Evolutionary conservation across 2,888 invertebrate genomes (phyloP).

Genomic region (Colletes collaris): DNA sequence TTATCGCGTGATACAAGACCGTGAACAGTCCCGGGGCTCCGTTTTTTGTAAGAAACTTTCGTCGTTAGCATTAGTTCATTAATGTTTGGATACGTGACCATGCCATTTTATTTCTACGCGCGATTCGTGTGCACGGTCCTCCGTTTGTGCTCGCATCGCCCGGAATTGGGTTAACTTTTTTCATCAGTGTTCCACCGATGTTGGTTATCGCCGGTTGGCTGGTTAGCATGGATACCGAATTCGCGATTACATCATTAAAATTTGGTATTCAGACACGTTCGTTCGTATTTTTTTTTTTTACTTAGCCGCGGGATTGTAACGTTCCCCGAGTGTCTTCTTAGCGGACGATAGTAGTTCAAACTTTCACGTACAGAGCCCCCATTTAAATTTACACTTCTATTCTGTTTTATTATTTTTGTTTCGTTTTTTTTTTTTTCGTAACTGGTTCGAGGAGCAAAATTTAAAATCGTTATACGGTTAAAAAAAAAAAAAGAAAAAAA

Average conservation of each 20-base stretch:
- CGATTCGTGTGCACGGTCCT: slow-evolving; percentile 40
- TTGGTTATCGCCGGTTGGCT: slow-evolving; percentile 26
- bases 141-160: slow-evolving; percentile 46
- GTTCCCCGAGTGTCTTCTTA: too few species aligned
- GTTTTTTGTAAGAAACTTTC: slow-evolving; percentile 45
- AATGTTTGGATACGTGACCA: slow-evolving; percentile 76
- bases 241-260: not conserved
- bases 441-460: not conserved
- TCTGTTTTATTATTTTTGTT: too few species aligned
- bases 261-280: not conserved
- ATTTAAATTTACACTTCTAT: not conserved
- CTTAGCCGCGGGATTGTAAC: not conserved
- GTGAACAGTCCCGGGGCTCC: slow-evolving; percentile 47
- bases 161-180: slow-evolving; percentile 35
- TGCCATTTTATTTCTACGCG: slow-evolving; percentile 56
- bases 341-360: not conserved
- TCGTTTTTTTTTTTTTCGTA: not conserved
- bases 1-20: slow-evolving; percentile 39
- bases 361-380: not conserved
- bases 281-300: not conserved
- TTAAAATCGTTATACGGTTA: slow-evolving; percentile 1
- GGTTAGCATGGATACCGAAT: slow-evolving; percentile 38
- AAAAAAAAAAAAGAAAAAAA: not conserved
- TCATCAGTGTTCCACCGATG: slow-evolving; percentile 12
- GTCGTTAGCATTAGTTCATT: slow-evolving; percentile 73